Percentiles rank a stretch among this genome's conserved stretches.
Evolutionary conservation across 2,888 invertebrate species (phyloP).

Genomic region (Girardia tigrina): DNA sequence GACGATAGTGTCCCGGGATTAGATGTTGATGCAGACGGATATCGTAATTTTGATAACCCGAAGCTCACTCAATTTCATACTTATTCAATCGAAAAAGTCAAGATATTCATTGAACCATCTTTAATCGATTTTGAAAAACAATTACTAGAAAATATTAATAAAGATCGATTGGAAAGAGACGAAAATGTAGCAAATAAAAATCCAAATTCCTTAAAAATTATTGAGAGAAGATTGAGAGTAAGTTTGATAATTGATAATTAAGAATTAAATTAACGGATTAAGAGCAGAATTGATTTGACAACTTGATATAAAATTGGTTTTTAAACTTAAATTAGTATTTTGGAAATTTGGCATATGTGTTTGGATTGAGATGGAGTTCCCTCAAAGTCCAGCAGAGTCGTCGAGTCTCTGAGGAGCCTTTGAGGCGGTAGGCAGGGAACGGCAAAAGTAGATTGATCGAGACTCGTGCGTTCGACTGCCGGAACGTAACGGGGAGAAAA

Average conservation of each 20-base stretch:
- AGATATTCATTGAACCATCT: conserved; percentile 17
- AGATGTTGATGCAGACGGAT: neutral
- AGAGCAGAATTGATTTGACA: too few species aligned
- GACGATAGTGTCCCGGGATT: neutral
- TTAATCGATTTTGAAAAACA: conserved; percentile 21
- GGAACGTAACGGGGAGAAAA: too few species aligned
- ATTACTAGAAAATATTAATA: conserved; percentile 24
- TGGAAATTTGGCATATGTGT: too few species aligned
- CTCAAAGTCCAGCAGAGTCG: too few species aligned
- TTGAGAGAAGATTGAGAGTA: conserved; percentile 27
- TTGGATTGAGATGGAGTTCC: too few species aligned
- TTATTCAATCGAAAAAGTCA: neutral
- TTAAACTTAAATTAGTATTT: too few species aligned
- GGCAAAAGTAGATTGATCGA: too few species aligned
- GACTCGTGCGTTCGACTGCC: too few species aligned
- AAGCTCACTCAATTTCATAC: neutral
- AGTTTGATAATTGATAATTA: neutral
- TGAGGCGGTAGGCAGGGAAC: too few species aligned
- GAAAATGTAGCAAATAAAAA: neutral
- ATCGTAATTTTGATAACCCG: neutral
- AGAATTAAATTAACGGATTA: too few species aligned
- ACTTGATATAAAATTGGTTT: too few species aligned
- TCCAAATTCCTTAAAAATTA: neutral
- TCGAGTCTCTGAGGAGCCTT: too few species aligned
- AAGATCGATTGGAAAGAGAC: conserved; percentile 25